These are phyloP conservation scores for Catharus fuscescens DNA, from an alignment of 2,113 vertebrate genomes.

Conservation along the genomic window DNA sequence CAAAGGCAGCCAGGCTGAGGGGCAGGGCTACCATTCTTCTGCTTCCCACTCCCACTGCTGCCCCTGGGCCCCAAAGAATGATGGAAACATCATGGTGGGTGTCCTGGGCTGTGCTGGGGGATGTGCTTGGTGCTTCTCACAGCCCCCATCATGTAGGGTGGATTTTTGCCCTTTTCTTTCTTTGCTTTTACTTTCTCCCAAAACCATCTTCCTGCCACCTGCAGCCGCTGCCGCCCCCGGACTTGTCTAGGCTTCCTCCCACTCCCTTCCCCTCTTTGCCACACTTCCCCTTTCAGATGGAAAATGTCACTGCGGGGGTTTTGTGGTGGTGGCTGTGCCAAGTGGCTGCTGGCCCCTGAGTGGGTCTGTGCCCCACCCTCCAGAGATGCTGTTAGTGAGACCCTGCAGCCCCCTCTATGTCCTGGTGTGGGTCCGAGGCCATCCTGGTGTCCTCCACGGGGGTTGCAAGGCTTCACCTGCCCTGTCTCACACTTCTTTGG, in stretches of 20 bases:
- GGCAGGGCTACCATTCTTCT: neutral
- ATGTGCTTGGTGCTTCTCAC: neutral
- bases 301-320: neutral
- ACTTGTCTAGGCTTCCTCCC: neutral
- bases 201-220: slow-evolving; percentile 39
- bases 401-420: fast-evolving
- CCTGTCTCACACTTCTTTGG: neutral
- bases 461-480: neutral
- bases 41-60: fast-evolving
- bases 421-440: fast-evolving
- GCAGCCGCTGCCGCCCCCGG: fast-evolving
- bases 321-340: fast-evolving
- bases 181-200: neutral
- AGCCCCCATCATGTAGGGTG: fast-evolving
- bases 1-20: neutral
- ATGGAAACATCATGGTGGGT: fast-evolving
- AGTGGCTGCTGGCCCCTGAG: neutral
- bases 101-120: neutral
- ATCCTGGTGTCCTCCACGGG: fast-evolving
- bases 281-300: neutral
- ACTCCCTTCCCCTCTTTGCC: neutral
- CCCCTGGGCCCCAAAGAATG: fast-evolving
- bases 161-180: neutral
- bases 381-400: fast-evolving
- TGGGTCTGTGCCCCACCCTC: neutral